phyloP scores from a whole-genome alignment of 2,113 vertebrate genomes.

The Benitochromis conjunctus region DNA sequence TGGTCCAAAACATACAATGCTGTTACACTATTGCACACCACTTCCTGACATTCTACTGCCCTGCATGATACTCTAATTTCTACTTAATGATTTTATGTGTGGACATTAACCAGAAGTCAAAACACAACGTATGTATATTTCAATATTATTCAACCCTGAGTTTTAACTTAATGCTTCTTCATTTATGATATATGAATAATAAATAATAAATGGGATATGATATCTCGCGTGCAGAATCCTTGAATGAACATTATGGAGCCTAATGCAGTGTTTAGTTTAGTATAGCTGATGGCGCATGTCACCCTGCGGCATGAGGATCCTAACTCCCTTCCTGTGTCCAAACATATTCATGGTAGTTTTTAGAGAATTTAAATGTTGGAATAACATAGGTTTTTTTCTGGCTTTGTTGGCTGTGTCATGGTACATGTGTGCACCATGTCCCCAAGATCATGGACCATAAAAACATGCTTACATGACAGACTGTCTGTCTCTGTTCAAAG shows the following conservation, averaged over 20 bases:
- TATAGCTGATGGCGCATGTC: background rate
- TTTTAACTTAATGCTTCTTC: conserved; percentile 1
- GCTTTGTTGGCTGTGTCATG: background rate
- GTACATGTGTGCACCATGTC: background rate
- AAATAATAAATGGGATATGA: conserved; percentile 48
- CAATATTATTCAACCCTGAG: conserved; percentile 28
- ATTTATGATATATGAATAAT: conserved; percentile 38
- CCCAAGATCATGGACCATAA: background rate
- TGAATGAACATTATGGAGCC: background rate
- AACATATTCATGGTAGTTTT: background rate
- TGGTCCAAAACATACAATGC: background rate
- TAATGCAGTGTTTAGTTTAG: background rate
- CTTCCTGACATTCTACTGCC: background rate
- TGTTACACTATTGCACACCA: background rate
- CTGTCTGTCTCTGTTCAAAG: background rate
- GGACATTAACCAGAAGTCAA: conserved; percentile 5
- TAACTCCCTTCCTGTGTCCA: background rate
- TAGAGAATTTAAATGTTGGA: background rate
- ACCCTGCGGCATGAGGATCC: background rate
- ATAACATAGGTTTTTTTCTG: background rate
- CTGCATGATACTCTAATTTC: background rate
- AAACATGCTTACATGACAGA: background rate
- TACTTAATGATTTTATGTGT: conserved; percentile 5
- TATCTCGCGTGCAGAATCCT: background rate
- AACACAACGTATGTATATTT: background rate